Evolutionary conservation across 2,113 vertebrate genomes (phyloP).

Genomic region (Nothocercus nigrocapillus): DNA sequence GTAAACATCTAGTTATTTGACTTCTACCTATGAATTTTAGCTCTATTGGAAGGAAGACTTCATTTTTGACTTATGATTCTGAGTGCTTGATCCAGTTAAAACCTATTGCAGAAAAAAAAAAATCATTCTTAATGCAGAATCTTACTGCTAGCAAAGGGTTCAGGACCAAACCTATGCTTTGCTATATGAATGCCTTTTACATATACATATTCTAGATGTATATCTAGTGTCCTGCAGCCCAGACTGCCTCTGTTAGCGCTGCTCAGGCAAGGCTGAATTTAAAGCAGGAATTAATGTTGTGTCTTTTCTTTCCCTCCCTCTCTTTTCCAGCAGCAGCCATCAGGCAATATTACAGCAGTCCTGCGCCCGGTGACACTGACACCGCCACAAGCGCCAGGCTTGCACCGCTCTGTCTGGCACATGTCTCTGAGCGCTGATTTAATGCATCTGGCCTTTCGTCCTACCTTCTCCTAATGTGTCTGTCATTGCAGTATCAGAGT

Average conservation of each 20-base stretch:
- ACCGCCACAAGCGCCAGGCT: neutral
- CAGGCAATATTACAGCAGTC: neutral
- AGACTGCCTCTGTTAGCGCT: neutral
- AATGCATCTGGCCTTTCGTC: neutral
- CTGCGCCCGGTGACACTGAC: neutral
- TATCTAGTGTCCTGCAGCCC: neutral
- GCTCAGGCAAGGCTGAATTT: neutral
- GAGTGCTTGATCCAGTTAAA: neutral
- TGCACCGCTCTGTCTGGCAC: neutral
- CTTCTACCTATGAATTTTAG: neutral
- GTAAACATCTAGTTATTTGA: neutral
- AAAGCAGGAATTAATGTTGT: neutral
- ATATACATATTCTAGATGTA: neutral
- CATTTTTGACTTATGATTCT: neutral
- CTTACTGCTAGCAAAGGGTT: accelerated
- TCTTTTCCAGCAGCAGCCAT: neutral
- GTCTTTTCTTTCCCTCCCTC: neutral
- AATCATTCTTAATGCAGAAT: neutral
- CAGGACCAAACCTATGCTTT: neutral
- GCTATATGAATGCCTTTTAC: neutral
- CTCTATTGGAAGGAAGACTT: neutral
- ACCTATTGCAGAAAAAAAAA: neutral
- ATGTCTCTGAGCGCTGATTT: neutral
- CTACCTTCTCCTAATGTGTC: neutral
- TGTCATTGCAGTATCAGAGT: neutral